Base-by-base conservation (phyloP, 2,888 invertebrate species). In the Drosophila robusta region DNA sequence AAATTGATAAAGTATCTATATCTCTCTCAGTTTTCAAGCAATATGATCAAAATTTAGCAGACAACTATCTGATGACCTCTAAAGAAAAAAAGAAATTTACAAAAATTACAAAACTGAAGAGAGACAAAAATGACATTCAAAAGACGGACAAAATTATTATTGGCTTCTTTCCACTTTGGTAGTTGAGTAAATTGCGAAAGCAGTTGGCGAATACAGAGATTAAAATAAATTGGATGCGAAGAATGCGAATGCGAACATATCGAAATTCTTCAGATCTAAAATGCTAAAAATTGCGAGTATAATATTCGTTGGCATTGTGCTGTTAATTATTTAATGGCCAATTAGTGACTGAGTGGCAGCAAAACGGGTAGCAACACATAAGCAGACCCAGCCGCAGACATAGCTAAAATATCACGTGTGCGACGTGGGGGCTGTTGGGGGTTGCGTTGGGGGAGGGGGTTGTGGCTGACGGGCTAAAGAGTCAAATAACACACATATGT, bases 311-410 rank as follows among this genome's bases (percentile, higher is more conserved):
- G 50, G 62, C 70, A 68, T 50, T 44, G 34, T 60, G 47, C 46
- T 70, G 65, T 57, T 80, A 83, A 83, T 84, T 70, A 72, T 65
- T 81, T 69, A 82, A 86, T 80, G 62, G 50, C 64, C 75, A 80
- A 80, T 82, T 85, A 80, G 75, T 57, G 32, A 34, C 36, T 52
- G 41, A 41, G 12, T 12, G 52, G 2, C 34, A 36, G 36, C 44
- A 26, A 36, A 14, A 24, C 36, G 36, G 12, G 54, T 44, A 22
- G 42, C 14, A 44, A 22, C 14, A 12, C 12, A 45, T 9, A 29
- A 52, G 41, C 16, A 5, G 29, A 18, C 7, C 18, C 8, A 18
- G 22, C 4, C 39, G 14, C 11, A 45, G 29, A 51, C 39, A 63
- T 34, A 6, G 32, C 39, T 26, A 16, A 36, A 18, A 73, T 55